Base-by-base conservation (phyloP, 92 coral and sea anemone genomes). In the Micromussa lordhowensis region DNA sequence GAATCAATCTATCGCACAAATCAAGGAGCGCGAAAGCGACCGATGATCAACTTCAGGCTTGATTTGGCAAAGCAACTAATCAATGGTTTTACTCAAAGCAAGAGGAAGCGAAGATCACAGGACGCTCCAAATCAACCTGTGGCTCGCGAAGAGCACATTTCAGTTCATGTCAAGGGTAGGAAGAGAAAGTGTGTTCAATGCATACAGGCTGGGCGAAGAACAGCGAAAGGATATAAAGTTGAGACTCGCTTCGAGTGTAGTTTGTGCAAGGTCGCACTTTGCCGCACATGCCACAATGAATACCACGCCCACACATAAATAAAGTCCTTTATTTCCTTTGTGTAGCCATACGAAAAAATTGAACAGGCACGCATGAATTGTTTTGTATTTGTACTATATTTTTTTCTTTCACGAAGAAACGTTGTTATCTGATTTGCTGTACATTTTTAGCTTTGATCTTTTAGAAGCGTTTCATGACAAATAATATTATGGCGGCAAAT, bases 101-200 rank as follows among this genome's bases (percentile, higher is more conserved):
- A 91, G 73, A 26, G 63, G n/a, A 70, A 79, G 16, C 24, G 64
- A 53, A 26, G 72, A 32, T 58, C 73, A 3, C 84, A 29, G 17
- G 55, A 58, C 28, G 54, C 18, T 31, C 72, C 11, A 59, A 8
- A 61, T 0, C 73, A 30, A 0, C 29, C n/a, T n/a, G n/a, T n/a
- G n/a, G n/a, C n/a, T n/a, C n/a, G n/a, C n/a, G n/a, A n/a, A n/a
- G n/a, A n/a, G 21, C 89, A 69, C 68, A 40, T 90, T 32, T 85
- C 89, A 9, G 79, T 85, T 9, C 53, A 79, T 64, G 85, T 82
- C 21, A 85, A 82, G 29, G 77, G 91, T 38, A 82, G 88, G 68
- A 83, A 87, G 78, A 24, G 81, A 68, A 79, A 91, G 82, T 86
- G 88, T 82, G 72, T 81, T n/a, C 87, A 90, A 53, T 87, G 94